phyloP scores from a whole-genome alignment of 2,797 vertebrate species.

The Sebastes matsubarae region DNA sequence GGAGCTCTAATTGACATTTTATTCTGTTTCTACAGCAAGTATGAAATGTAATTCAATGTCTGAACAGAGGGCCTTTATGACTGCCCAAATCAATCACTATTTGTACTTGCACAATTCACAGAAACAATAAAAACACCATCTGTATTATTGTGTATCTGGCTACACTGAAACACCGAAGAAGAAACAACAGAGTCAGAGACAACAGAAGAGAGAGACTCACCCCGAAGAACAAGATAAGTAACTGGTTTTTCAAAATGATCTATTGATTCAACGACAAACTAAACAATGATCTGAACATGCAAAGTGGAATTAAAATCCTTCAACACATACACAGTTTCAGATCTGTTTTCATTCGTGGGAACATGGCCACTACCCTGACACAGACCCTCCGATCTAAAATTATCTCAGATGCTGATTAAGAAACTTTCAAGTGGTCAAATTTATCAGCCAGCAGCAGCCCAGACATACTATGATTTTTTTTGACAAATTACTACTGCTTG shows the following conservation, averaged over 20 bases:
- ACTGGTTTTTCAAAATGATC: background rate
- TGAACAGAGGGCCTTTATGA: background rate
- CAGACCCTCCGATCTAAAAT: background rate
- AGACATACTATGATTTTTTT: background rate
- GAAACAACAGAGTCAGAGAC: background rate
- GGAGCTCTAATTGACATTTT: background rate
- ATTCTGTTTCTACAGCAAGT: background rate
- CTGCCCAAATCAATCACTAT: background rate
- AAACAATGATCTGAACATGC: background rate
- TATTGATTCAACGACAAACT: background rate
- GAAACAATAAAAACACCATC: background rate
- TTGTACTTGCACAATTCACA: background rate
- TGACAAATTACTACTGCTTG: background rate
- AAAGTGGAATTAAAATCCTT: background rate
- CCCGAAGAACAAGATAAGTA: background rate
- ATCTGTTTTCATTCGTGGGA: background rate
- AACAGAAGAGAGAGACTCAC: background rate
- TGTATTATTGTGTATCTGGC: background rate
- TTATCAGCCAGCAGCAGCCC: background rate
- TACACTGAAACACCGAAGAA: background rate
- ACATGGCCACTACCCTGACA: background rate
- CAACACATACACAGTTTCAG: background rate
- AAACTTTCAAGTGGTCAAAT: background rate
- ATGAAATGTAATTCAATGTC: background rate
- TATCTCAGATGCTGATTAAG: background rate